Evolutionary conservation across 2,888 invertebrate genomes (phyloP), one percentile per base, ranked within the genome.

Genomic region (Biston betularia): DNA sequence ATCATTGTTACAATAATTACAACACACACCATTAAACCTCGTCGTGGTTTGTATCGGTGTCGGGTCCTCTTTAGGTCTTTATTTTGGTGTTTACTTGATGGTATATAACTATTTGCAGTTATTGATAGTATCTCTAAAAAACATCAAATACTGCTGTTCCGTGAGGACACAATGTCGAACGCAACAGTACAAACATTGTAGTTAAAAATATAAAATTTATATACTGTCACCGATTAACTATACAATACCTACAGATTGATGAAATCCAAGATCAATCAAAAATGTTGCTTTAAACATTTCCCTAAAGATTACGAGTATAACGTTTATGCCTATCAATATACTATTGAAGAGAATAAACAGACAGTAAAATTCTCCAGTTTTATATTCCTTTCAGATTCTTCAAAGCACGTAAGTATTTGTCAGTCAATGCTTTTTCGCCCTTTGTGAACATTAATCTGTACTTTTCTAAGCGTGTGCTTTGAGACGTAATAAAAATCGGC

Each of bases 401-500:
- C 60, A 69, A 67, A 78, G 75, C 70, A 74, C 66, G 71, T 73
- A 63, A 71, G 75, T 73, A 71, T 80, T 81, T 79, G 78, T 78
- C 78, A 83, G 81, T 81, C 82, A 81, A 79, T 79, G 75, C 79
- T 80, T 83, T 78, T 78, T 82, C 79, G 75, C 74, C 79, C 84
- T 86, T 67, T 87, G 77, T 84, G 74, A 78, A 83, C 79, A 82
- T 83, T 88, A 88, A 87, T 89, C 85, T 88, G 82, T 85, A 84
- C 82, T 84, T 87, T 86, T 83, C 81, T 83, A 81, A 86, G 84
- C 80, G 83, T 84, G 63, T 55, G 67, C 78, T 87, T 89, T 88
- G 85, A 89, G 84, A 84, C 77, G 90, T 87, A 90, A 92, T 92
- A 93, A 92, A 92, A 90, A 89, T 88, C 89, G 89, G 86, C 91